Percentiles rank a stretch among this genome's conserved stretches.
These are phyloP conservation scores for Albula glossodonta DNA, from an alignment of 2,113 vertebrate genomes.

Conservation along the genomic window DNA sequence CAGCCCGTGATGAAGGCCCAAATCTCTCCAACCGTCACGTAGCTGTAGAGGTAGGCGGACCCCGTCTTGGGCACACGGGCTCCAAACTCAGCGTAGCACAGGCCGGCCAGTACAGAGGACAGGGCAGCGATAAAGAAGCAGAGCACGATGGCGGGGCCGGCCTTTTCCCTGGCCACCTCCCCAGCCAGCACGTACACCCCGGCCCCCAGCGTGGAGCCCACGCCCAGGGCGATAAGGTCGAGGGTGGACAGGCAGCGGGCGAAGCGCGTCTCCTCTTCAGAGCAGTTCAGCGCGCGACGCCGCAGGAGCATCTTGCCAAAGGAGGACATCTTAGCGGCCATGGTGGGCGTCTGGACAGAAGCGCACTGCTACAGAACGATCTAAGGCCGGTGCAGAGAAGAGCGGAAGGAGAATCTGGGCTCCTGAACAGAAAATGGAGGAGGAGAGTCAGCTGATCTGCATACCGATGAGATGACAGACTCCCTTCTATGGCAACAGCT, in stretches of 20 bases:
- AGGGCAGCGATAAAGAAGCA: conserved; percentile 91
- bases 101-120: conserved; percentile 89
- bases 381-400: too few relatives aligned
- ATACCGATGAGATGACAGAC: too few relatives aligned
- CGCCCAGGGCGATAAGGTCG: conserved; percentile 89
- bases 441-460: neutral
- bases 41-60: conserved; percentile 96
- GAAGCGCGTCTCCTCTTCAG: conserved; percentile 74
- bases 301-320: conserved; percentile 82
- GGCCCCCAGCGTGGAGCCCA: conserved; percentile 90
- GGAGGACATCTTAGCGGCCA: conserved; percentile 66
- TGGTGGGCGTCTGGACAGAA: conserved; percentile 52
- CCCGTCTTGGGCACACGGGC: conserved; percentile 92
- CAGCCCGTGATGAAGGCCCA: conserved; percentile 96
- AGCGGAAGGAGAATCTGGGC: neutral
- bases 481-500: neutral
- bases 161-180: conserved; percentile 87
- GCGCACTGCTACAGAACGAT: conserved; percentile 25
- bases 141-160: conserved; percentile 88
- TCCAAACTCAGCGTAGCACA: conserved; percentile 95
- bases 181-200: conserved; percentile 91
- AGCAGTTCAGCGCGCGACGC: conserved; percentile 74
- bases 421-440: neutral
- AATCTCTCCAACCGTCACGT: conserved; percentile 93
- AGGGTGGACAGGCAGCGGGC: conserved; percentile 88